phyloP scores from a whole-genome alignment of 2,797 vertebrate species.

The Bufotes viridis region DNA sequence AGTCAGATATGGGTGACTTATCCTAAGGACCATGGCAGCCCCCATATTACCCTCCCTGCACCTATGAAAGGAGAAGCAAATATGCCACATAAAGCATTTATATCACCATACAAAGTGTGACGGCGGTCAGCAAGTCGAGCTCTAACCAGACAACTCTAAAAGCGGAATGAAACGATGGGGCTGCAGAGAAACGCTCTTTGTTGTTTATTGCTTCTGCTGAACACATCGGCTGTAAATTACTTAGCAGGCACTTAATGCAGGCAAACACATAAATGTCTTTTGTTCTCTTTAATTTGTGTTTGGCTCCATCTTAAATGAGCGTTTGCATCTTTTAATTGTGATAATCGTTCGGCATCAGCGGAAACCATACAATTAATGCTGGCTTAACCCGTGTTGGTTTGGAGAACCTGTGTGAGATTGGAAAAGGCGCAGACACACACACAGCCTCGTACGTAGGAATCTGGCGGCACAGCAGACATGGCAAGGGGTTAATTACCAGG shows the following conservation, averaged over 20 bases:
- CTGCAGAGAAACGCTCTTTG: neutral
- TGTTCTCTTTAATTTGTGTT: constrained; percentile 46
- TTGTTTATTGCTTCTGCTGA: neutral
- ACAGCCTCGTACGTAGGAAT: neutral
- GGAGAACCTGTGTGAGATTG: neutral
- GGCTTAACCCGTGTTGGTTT: neutral
- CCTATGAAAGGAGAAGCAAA: no score
- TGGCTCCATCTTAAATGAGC: constrained; percentile 32
- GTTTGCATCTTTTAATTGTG: constrained; percentile 50
- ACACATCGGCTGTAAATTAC: constrained; percentile 14
- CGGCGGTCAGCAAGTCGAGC: no score
- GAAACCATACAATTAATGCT: constrained; percentile 46
- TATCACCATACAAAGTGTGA: no score
- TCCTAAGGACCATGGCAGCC: no score
- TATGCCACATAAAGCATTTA: no score
- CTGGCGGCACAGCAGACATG: neutral
- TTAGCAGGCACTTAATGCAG: constrained; percentile 20
- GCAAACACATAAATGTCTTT: constrained; percentile 46
- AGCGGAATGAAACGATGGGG: neutral
- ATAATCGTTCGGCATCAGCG: constrained; percentile 36
- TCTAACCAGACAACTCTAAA: neutral
- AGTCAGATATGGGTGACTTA: no score
- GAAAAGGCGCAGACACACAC: neutral
- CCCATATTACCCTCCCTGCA: no score
- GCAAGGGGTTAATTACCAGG: neutral